These are phyloP conservation scores for Drosophila mauritiana DNA, from an alignment of 1,140 invertebrate species.

Conservation along the genomic window DNA sequence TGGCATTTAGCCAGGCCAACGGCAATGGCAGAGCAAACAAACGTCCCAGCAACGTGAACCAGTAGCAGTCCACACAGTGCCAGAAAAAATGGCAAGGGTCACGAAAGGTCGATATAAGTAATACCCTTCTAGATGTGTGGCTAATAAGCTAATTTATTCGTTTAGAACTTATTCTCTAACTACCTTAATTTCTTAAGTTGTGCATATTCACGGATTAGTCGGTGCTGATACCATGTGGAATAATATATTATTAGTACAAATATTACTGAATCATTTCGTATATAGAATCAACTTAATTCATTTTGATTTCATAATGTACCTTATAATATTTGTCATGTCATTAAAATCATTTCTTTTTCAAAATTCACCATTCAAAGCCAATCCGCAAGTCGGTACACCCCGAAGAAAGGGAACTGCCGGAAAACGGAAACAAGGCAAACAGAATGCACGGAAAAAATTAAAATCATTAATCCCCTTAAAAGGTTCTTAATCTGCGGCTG, in stretches of 20 bases:
- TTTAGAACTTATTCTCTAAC: too few species aligned
- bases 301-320: too few species aligned
- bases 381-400: constrained; percentile 9
- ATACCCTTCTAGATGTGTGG: constrained; percentile 5
- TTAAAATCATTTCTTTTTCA: too few species aligned
- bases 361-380: not conserved
- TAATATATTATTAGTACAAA: too few species aligned
- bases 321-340: too few species aligned
- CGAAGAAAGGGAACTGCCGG: not conserved
- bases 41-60: constrained; percentile 43
- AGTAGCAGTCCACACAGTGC: constrained; percentile 30
- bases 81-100: constrained; percentile 35
- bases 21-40: constrained; percentile 66
- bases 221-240: too few species aligned
- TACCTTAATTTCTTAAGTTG: too few species aligned
- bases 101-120: not conserved
- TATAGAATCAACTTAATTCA: too few species aligned
- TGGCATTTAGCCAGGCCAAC: constrained; percentile 55
- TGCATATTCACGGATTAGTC: too few species aligned
- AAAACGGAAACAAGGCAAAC: constrained; percentile 39
- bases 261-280: too few species aligned
- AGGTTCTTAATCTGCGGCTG: constrained; percentile 83
- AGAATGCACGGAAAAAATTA: constrained; percentile 54
- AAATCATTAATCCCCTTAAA: constrained; percentile 82
- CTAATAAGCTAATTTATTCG: too few species aligned